Evolutionary conservation across 1,140 invertebrate genomes (phyloP), one percentile per base, ranked within the genome.

Genomic region (Trissolcus basalis): DNA sequence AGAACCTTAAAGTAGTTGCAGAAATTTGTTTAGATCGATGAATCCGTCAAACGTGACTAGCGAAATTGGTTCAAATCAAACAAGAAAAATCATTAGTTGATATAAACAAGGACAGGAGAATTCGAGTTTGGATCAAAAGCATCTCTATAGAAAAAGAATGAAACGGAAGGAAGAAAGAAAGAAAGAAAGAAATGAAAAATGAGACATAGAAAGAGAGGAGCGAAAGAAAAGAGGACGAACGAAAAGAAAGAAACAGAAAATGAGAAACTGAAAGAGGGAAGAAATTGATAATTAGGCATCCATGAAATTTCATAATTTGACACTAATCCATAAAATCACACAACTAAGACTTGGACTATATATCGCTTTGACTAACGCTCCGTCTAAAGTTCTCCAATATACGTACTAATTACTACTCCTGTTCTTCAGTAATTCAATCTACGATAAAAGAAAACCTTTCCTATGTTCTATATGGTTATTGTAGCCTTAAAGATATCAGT

Each of bases 271-370:
- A 79, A 11, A 80, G 7, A 77, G 39, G 19, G 19, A 1, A 77
- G 13, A 56, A 63, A 75, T 11, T 65, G 79, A 85, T 61, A 83
- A 79, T 84, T 84, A 86, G 81, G 87, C 88, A 89, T 90, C 84
- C 89, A 90, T 90, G 89, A 90, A 90, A 90, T 90, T 90, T 90
- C 89, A 90, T 90, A 90, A 90, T 89, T 88, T 86, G 82, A 89
- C 83, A 87, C 85, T 87, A 89, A 86, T 86, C 80, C 56, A 85
- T 86, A 84, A 87, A 87, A 87, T 84, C 87, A 89, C 87, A 89
- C 86, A 88, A 88, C 87, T 87, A 89, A 88, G 74, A 83, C 77
- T 86, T 79, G 76, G 77, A 84, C 85, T 87, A 86, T 27, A 27
- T 84, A 69, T 86, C 83, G 85, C 81, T 85, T 61, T 81, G 77